Conservation (phyloP, 64 coral and sea anemone species). For the Pachyseris speciosa region DNA sequence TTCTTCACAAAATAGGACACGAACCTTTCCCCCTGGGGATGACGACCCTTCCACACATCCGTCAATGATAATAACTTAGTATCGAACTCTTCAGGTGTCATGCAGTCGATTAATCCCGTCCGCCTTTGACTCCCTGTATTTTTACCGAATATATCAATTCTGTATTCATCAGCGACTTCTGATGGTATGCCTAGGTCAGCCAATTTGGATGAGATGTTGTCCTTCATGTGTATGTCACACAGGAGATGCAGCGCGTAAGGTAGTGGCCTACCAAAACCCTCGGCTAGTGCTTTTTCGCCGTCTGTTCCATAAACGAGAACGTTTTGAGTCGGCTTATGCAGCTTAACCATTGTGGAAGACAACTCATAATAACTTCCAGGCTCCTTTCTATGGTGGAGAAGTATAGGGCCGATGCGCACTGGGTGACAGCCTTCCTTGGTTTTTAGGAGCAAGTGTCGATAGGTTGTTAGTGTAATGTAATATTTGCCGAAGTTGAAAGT, state of each 20-base stretch:
- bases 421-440: constrained; percentile 41
- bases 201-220: constrained; percentile 65
- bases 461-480: constrained; percentile 52
- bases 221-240: constrained; percentile 79
- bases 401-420: constrained; percentile 66
- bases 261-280: constrained; percentile 67
- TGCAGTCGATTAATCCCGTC: constrained; percentile 29
- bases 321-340: constrained; percentile 37
- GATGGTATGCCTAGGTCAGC: constrained; percentile 25
- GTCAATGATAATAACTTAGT: background rate
- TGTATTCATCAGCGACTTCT: constrained; percentile 10
- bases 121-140: constrained; percentile 1
- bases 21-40: constrained; percentile 41
- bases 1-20: constrained; percentile 48
- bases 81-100: constrained; percentile 54
- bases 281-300: constrained; percentile 33
- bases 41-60: constrained; percentile 4
- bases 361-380: constrained; percentile 53
- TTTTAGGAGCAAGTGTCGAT: constrained; percentile 41
- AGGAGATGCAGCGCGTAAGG: constrained; percentile 50
- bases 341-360: constrained; percentile 66
- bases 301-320: constrained; percentile 60
- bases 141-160: constrained; percentile 72
- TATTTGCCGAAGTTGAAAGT: constrained; percentile 69
- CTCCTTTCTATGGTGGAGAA: constrained; percentile 73